Evolutionary conservation across 2,113 vertebrate genomes (phyloP).

Genomic region (Caranx melampygus): DNA sequence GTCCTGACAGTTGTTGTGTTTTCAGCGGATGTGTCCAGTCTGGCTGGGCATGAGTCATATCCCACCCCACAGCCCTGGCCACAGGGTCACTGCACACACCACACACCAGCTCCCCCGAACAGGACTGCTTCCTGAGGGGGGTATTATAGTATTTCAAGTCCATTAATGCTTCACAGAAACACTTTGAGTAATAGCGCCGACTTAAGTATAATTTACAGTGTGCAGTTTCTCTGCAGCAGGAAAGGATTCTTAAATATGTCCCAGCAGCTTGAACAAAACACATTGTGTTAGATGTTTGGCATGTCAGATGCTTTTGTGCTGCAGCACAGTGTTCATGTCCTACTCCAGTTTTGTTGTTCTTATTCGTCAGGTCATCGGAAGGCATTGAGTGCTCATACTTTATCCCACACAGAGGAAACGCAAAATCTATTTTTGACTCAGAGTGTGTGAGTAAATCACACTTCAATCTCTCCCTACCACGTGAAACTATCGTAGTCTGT

Average conservation of each 20-base stretch:
- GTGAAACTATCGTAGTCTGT: constrained; percentile 57
- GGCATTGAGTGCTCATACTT: constrained; percentile 52
- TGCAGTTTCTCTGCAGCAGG: constrained; percentile 5
- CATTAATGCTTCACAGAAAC: constrained; percentile 22
- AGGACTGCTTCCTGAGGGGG: constrained; percentile 37
- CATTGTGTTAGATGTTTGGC: not conserved
- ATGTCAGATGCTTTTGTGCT: constrained; percentile 21
- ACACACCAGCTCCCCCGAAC: not conserved
- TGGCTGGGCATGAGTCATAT: constrained; percentile 59
- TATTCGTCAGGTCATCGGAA: constrained; percentile 59
- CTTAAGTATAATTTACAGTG: not conserved
- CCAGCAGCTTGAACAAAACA: constrained; percentile 11
- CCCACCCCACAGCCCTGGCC: constrained; percentile 13
- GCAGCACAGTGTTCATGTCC: constrained; percentile 10
- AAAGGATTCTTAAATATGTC: constrained; percentile 21
- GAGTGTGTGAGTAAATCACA: constrained; percentile 77
- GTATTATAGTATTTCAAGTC: constrained; percentile 13
- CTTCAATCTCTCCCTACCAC: constrained; percentile 63
- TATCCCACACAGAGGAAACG: constrained; percentile 72
- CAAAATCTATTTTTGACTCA: constrained; percentile 74
- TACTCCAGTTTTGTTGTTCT: constrained; percentile 35
- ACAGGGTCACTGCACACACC: constrained; percentile 39
- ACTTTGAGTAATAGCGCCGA: not conserved
- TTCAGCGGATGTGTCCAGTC: constrained; percentile 67
- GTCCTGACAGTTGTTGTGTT: constrained; percentile 75